Base-by-base conservation (phyloP, 2,113 vertebrate genomes). In the Psilopsiagon aurifrons region DNA sequence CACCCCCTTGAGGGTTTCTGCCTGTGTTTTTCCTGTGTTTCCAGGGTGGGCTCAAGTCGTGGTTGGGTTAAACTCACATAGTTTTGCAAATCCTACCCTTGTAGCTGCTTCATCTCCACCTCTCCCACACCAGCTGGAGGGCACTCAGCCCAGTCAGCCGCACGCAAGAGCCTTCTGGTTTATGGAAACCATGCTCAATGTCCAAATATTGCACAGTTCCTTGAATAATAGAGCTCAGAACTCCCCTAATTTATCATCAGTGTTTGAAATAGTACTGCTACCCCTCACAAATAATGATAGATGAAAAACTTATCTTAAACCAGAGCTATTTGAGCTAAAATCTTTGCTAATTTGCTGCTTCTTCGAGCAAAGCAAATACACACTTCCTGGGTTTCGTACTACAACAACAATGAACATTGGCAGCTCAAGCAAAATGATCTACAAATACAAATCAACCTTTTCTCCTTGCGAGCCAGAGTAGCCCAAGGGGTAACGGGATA, bases 391-490 rank as follows among this genome's bases (percentile, higher is more conserved):
- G 52, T 92, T 84, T 81, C 0, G 0, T 44, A 59, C 77, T 68
- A 13, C 71, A 94, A 41, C 80, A 90, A 86, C 94, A 96, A 82
- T 46, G 86, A 96, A 66, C 83, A 41, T 2, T 96, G 92, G 86
- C 83, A 92, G 80, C 88, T 57, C 73, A 59, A 93, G 77, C 31
- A 75, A 91, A 96, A 79, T 67, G 76, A 88, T 92, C 73, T 84
- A 82, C 88, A 93, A 96, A 96, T 11, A 90, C 66, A 94, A 94
- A 90, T 93, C 94, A 93, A 95, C 95, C 94, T 96, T 84, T 95
- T 95, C 94, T 94, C 92, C 71, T 93, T 84, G 88, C 10, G 49
- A 96, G 92, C 69, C 69, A 52, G 83, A 88, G 86, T 68, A 88
- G 94, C 95, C 95, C 90, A 92, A 60, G 90, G 94, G 80, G 63